Base-by-base conservation (phyloP, 2,113 vertebrate genomes). In the Propithecus coquereli region DNA sequence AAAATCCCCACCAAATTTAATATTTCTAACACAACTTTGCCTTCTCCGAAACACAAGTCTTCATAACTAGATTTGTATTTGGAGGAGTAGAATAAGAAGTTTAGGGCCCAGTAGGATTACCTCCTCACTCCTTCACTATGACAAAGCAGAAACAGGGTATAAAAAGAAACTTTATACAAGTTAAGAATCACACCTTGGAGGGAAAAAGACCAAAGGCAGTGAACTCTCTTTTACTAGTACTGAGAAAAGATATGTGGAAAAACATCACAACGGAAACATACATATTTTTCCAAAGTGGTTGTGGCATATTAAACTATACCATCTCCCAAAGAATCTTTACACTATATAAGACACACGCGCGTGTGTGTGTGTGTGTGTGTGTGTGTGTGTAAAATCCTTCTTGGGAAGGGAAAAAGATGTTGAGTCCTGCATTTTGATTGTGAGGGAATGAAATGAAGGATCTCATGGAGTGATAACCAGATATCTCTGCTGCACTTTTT, bases 81-180 rank as follows among this genome's bases (percentile, higher is more conserved):
- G 22, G 30, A 94, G 16, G 12, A 6, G 4, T 6, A 70, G 11
- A 37, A 34, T 68, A 40, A 37, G 27, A 88, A 87, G 18, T 37
- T 54, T 17, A 87, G 6, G 27, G 23, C 2, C 16, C 20, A 25
- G 5, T 14, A 22, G 16, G 2, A 1, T 34, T 25, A 10, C 2
- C 2, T 79, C 34, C 43, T 45, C 43, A 45, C 10, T 54, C 2
- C 8, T 10, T 40, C 30, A 68, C 8, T 18, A 57, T 73, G n/a
- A 40, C 0, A 50, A 20, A 16, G 6, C 3, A 68, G 8, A 37
- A 6, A 1, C 2, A 83, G 7, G 2, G 65, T 16, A 4, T 73
- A 50, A 50, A 50, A 87, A 4, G 45, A 85, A 93, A 63, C 70
- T 6, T 37, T 1, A 57, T 27, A n/a, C 1, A 68, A 54, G 54